phyloP scores from a whole-genome alignment of 1,140 invertebrate genomes.

The Zaprionus camerounensis region DNA sequence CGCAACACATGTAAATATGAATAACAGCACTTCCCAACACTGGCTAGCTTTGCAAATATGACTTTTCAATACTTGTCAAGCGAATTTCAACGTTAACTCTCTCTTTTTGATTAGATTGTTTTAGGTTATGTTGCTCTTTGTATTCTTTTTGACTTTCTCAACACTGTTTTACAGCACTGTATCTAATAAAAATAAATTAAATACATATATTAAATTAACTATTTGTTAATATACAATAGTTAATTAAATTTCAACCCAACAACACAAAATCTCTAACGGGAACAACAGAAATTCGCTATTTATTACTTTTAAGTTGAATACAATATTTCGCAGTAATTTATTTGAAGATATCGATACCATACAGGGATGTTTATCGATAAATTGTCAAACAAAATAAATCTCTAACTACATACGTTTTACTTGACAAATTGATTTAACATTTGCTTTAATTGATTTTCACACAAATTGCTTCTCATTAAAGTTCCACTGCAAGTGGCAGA shows the following conservation, averaged over 20 bases:
- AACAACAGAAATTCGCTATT: too few species aligned
- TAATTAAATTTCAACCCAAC: neutral
- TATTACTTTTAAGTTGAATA: too few species aligned
- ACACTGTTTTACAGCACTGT: neutral
- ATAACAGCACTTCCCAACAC: constrained; percentile 14
- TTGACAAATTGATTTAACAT: neutral
- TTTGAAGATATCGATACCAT: neutral
- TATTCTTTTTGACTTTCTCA: neutral
- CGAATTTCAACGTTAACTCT: neutral
- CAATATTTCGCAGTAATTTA: too few species aligned
- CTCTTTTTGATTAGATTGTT: neutral
- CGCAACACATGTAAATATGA: neutral
- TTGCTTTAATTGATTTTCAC: neutral
- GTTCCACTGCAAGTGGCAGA: neutral
- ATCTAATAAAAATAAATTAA: too few species aligned
- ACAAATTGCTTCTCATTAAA: neutral
- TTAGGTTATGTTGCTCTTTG: neutral
- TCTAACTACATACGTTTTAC: neutral
- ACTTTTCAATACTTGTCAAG: neutral
- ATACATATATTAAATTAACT: too few species aligned
- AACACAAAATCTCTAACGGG: too few species aligned
- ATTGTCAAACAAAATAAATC: neutral
- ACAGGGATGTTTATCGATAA: neutral
- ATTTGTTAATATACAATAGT: too few species aligned
- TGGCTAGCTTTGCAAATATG: neutral